Base-by-base conservation (phyloP, 2,113 vertebrate species). In the Macroglossus sobrinus region DNA sequence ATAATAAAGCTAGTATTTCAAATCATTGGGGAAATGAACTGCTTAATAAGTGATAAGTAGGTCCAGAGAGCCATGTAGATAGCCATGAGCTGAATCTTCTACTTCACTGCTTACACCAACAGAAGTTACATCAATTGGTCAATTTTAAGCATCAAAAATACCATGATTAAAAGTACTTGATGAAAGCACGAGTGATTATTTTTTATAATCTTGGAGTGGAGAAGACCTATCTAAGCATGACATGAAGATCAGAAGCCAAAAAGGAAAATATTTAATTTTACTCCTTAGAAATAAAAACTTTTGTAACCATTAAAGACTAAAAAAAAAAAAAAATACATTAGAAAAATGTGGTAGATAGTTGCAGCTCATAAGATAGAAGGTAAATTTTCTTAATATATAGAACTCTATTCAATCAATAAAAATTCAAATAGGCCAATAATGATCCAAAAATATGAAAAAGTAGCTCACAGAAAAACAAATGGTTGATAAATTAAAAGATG, bases 261-360 rank as follows among this genome's bases (percentile, higher is more conserved):
- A 88, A 78, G n/a, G 47, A 61, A 75, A 82, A 69, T 28, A 84
- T 0, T 84, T 35, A 91, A 75, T 82, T 91, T 81, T 55, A 75
- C 22, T 84, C 19, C 50, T 96, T 55, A 61, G 45, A 96, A 91
- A 92, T 55, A 53, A 82, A 82, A 75, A n/a, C 28, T 78, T 92
- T 43, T 57, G 40, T 16, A 84, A 64, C 55, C 45, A 47, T 81
- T 81, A 80, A 89, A 74, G 43, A 66, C 38, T 28, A 61, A 66
- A 61, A 76, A 80, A 40, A 64, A 85, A 78, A 78, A 80, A 69
- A 7, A 21, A 74, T 88, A 55, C 22, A 47, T 13, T 53, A 93
- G 53, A 88, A 68, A 93, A 84, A 71, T 80, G 24, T 90, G 28
- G 57, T 90, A 89, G 72, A 85, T 59, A 89, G 35, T 79, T 93